Evolutionary conservation across 2,797 vertebrate species (phyloP), one percentile per base, ranked within the genome.

Genomic region (Lutjanus argentimaculatus): DNA sequence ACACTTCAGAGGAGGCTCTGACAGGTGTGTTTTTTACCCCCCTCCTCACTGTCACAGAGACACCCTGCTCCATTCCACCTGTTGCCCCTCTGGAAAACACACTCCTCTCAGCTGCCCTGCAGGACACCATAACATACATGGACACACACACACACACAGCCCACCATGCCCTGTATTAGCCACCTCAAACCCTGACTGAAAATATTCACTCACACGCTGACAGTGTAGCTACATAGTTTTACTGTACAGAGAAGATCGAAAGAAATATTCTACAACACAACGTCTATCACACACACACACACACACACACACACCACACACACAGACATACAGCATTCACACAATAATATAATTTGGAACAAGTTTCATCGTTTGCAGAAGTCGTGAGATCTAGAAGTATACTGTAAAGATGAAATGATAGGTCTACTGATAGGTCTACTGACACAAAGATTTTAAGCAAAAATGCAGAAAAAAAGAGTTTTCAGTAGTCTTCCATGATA

Each of bases 1-100:
- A 84, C 48, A 62, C 74, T 57, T 77, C 77, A 90, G 81, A 87
- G 88, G 79, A 84, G 80, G 75, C 81, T 79, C 58, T 80, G 84
- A 92, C 93, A 91, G 90, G 90, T 94, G 93, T 21, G 71, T 75
- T 56, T 72, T 67, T 73, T 43, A 40, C 62, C 25, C 61, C 55
- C 14, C 42, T 11, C 14, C 30, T 1, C 36, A 25, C 16, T 42
- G 12, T 71, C 52, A 67, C 75, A 64, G 75, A 67, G 71, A 83
- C 77, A 87, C 61, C 72, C 79, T 58, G 82, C 77, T 89, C 84
- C 80, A 85, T 88, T 92, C 90, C 94, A 95, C 95, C 94, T 95
- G 95, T 95, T 94, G 84, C 84, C 74, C 76, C 85, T 72, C 66
- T 70, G 82, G 85, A 93, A 88, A 88, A 87, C 85, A 84, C 84